These are phyloP conservation scores for Acanthochromis polyacanthus DNA, from an alignment of 2,113 vertebrate species.

Conservation along the genomic window DNA sequence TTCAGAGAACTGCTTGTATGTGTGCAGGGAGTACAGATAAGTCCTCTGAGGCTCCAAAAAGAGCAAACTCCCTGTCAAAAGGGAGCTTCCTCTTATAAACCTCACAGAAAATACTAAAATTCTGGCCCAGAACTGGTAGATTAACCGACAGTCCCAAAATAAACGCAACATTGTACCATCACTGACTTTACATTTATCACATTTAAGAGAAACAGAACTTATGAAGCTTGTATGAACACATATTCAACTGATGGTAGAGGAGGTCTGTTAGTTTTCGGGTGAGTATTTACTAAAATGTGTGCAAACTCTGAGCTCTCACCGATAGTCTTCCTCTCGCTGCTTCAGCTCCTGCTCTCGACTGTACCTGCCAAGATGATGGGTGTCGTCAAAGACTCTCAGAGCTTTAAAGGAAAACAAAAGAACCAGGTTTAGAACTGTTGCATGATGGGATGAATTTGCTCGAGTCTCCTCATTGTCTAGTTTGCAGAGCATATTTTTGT, in stretches of 20 bases:
- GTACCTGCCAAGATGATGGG: constrained; percentile 2
- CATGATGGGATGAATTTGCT: not conserved
- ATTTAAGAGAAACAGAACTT: too few species aligned
- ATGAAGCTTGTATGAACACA: too few species aligned
- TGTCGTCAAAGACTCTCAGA: constrained; percentile 58
- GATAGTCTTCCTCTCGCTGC: constrained; percentile 27
- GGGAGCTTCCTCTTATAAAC: too few species aligned
- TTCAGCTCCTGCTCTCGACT: constrained; percentile 44
- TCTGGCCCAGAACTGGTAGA: too few species aligned
- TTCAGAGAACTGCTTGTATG: too few species aligned
- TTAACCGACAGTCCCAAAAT: too few species aligned
- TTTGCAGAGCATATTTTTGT: not conserved
- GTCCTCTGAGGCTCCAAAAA: too few species aligned
- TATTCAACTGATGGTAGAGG: not conserved
- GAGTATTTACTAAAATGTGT: not conserved
- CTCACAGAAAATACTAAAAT: too few species aligned
- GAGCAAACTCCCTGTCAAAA: too few species aligned
- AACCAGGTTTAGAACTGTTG: not conserved
- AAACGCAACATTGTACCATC: too few species aligned
- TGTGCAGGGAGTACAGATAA: too few species aligned
- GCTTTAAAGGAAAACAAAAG: constrained; percentile 35
- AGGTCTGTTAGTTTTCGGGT: not conserved
- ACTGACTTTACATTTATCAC: too few species aligned
- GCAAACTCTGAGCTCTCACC: constrained; percentile 39
- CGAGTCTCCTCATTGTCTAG: not conserved